Base-by-base conservation (phyloP, 35 echinoderm and acorn worm species). In the Ptychodera flava region DNA sequence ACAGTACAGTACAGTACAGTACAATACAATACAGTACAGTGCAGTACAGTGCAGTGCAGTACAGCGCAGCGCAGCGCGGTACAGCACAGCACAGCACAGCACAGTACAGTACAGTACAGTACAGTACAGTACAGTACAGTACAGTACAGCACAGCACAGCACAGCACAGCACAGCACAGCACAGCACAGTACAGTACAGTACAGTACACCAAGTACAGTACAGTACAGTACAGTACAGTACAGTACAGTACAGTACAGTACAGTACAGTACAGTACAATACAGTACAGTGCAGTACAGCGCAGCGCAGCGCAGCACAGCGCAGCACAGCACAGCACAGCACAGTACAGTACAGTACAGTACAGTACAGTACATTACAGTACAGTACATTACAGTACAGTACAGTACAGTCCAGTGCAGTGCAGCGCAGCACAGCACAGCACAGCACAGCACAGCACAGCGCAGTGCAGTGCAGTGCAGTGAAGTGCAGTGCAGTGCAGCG, bases 1-100 rank as follows among this genome's bases (percentile, higher is more conserved):
- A 82, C 81, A 82, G 81, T 82, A 82, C 81, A 82, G 81, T 82
- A 33, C 36, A 35, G 81, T 82, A 82, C 81, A 82, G 81, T 82
- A 82, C 81, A 82, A 34, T 82, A 33, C 36, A 35, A 34, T 82
- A 33, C 36, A 35, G 81, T 82, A 82, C 81, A 30, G 81, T 82
- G 36, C 81, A 82, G 81, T 82, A 82, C 81, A 82, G 81, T 82
- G 33, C 36, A 35, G n/a, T n/a, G n/a, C n/a, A n/a, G n/a, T n/a
- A n/a, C n/a, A n/a, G n/a, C n/a, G n/a, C n/a, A n/a, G n/a, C n/a
- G n/a, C n/a, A n/a, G n/a, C n/a, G n/a, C n/a, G n/a, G n/a, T n/a
- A n/a, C n/a, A n/a, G 34, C 33, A 64, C 35, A 37, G 34, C 29
- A 36, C 10, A 1, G 37, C 64, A 85, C 83, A 27, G 34, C 33